Conservation (phyloP, 2,113 vertebrate species). For the Chionodraco myersi region DNA sequence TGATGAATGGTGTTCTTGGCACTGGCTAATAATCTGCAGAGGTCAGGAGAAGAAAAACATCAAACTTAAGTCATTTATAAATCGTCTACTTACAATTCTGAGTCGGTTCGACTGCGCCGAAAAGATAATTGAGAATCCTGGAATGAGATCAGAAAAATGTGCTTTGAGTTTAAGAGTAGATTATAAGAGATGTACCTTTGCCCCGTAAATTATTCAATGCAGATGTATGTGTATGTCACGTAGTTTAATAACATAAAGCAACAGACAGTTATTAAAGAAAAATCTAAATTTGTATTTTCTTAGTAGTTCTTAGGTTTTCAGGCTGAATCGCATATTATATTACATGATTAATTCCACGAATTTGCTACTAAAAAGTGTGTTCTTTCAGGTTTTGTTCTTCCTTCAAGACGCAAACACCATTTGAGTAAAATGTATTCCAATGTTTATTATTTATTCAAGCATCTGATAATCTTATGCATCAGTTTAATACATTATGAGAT, state of each 20-base stretch:
- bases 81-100: conserved; percentile 34
- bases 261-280: neutral
- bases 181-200: neutral
- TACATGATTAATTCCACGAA: neutral
- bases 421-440: neutral
- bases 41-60: conserved; percentile 4
- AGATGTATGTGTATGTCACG: no score
- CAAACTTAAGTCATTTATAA: neutral
- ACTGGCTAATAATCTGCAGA: neutral
- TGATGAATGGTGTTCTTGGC: neutral
- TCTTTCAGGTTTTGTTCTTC: neutral
- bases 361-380: neutral
- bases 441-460: neutral
- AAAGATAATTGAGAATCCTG: neutral
- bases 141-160: neutral
- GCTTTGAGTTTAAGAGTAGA: neutral
- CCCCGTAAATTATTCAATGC: neutral
- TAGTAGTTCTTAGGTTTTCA: neutral
- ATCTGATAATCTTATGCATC: no score
- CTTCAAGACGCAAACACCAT: neutral
- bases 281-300: no score
- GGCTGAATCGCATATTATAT: neutral
- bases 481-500: neutral
- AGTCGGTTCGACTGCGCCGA: conserved; percentile 21
- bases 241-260: neutral